These are phyloP conservation scores for Chrysolophus pictus DNA, from an alignment of 2,797 vertebrate genomes.

Conservation along the genomic window DNA sequence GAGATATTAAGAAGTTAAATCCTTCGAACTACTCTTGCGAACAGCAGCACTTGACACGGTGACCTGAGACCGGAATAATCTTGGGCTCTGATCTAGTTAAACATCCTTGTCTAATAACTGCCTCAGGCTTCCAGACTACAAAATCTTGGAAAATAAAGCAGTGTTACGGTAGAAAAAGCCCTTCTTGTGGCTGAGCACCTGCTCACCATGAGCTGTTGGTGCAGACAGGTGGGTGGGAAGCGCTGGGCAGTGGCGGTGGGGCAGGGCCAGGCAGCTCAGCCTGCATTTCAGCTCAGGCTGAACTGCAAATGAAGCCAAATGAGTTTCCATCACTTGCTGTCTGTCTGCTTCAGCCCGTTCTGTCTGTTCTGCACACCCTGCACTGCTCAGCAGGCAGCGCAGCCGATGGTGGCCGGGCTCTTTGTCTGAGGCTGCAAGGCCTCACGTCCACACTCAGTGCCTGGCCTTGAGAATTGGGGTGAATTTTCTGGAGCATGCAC, in stretches of 20 bases:
- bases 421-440: fast-evolving
- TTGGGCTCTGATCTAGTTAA: constrained; percentile 67
- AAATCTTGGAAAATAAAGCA: neutral
- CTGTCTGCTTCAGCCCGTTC: neutral
- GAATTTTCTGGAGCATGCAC: neutral
- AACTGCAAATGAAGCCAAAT: neutral
- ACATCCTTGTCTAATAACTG: constrained; percentile 48
- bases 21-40: constrained; percentile 63
- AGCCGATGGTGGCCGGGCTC: neutral
- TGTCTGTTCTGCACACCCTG: neutral
- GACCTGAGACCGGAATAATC: constrained; percentile 63
- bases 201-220: constrained; percentile 1
- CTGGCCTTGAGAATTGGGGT: neutral
- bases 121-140: constrained; percentile 52
- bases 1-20: constrained; percentile 58
- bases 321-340: neutral
- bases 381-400: neutral
- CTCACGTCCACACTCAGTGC: neutral
- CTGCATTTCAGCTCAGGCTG: neutral
- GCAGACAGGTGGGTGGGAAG: neutral
- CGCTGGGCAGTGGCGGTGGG: neutral
- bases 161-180: neutral
- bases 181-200: neutral
- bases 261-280: neutral
- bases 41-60: constrained; percentile 67